Evolutionary conservation across 2,888 invertebrate genomes (phyloP).

Genomic region (Eilema sororculum): DNA sequence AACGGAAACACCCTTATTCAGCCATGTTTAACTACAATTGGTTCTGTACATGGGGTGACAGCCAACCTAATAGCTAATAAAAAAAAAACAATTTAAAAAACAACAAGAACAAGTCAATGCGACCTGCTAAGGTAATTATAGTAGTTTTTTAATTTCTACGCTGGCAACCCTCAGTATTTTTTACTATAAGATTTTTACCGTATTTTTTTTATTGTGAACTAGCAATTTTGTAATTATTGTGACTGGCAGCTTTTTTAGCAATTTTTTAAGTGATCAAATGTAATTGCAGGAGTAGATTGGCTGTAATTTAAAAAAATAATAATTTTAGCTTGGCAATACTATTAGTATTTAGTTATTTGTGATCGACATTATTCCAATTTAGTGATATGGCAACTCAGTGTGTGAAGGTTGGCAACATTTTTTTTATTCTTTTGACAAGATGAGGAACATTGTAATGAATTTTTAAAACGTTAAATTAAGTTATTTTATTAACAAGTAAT

Average conservation of each 20-base stretch:
- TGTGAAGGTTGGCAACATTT: constrained; percentile 48
- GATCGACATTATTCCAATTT: constrained; percentile 49
- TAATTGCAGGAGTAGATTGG: constrained; percentile 20
- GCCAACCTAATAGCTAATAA: constrained; percentile 72
- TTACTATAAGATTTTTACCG: constrained; percentile 11
- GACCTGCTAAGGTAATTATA: constrained; percentile 24
- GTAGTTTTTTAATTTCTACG: constrained; percentile 37
- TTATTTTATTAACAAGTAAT: not conserved
- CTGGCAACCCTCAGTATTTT: constrained; percentile 50
- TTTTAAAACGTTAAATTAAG: not conserved
- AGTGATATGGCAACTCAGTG: constrained; percentile 39
- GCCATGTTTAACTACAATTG: constrained; percentile 77
- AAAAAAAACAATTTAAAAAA: constrained; percentile 1
- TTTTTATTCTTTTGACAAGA: constrained; percentile 19
- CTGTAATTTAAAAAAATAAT: constrained; percentile 16
- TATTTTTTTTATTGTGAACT: not conserved
- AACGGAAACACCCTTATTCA: constrained; percentile 79
- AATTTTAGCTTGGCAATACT: constrained; percentile 39
- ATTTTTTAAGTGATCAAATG: constrained; percentile 27
- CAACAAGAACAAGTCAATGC: constrained; percentile 12
- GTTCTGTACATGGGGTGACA: constrained; percentile 74
- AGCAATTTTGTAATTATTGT: constrained; percentile 36
- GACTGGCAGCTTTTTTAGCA: constrained; percentile 25
- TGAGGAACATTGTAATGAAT: not conserved
- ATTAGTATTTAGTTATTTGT: constrained; percentile 43